Base-by-base conservation (phyloP, 92 coral and sea anemone genomes). In the Pocillopora grandis region DNA sequence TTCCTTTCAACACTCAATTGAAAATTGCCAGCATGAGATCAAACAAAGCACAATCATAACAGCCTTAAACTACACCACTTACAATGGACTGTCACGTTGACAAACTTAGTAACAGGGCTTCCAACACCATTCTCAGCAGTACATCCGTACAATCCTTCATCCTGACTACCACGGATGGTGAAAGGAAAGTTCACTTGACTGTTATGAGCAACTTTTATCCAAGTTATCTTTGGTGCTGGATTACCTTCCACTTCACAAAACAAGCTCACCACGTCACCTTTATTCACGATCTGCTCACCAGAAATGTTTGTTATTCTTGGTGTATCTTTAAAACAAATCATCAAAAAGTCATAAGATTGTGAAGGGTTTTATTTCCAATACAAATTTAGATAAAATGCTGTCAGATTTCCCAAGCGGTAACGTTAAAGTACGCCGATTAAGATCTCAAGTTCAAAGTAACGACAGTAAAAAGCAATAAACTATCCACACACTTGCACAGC, bases 191-290 rank as follows among this genome's bases (percentile, higher is more conserved):
- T 20, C 17, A 77, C 81, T 35, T 15, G 2, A 10, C 33, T 57
- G 84, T 20, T 37, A 19, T 78, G 71, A 62, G 68, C 58, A 6
- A 42, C 35, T 37, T 67, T 70, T 60, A 60, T 60, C 85, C 89
- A 86, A 18, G 89, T 52, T 15, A 86, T 79, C 58, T 8, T 62
- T 36, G 89, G 76, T 14, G 56, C 12, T 42, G 89, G 92, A 59
- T 88, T 75, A 10, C 92, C 92, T 57, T 84, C 73, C 0, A 86
- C 85, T 61, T 75, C 84, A 55, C 89, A 89, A 58, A 85, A 85
- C 12, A 89, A 75, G 16, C 72, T 76, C 65, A 80, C 17, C 2
- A 48, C 37, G 12, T 61, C 70, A 17, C 80, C 89, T 80, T 75
- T 81, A n/a, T 14, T 56, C 58, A 81, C 61, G 23, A 81, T 64